Conservation (phyloP, 2,113 vertebrate genomes). For the Setophaga kirtlandii region DNA sequence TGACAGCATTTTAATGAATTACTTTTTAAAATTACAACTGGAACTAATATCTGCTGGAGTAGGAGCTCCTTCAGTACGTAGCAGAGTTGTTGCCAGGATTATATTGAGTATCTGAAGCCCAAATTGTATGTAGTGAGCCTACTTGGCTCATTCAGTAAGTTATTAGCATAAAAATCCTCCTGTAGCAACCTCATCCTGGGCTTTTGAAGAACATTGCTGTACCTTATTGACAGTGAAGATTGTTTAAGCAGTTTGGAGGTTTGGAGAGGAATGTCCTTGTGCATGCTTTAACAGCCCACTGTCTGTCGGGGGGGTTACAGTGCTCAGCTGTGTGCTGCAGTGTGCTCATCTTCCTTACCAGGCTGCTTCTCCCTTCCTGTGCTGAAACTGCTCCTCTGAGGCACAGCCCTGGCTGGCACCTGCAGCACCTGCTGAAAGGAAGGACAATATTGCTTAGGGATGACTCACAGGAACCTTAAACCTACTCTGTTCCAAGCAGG, state of each 20-base stretch:
- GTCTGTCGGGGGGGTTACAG: background rate
- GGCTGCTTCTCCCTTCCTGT: background rate
- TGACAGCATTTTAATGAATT: constrained; percentile 19
- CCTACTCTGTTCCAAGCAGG: background rate
- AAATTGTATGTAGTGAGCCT: background rate
- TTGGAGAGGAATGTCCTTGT: background rate
- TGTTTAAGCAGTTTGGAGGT: background rate
- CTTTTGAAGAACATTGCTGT: constrained; percentile 17
- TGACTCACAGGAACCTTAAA: background rate
- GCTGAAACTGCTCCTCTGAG: background rate
- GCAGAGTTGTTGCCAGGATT: constrained; percentile 31
- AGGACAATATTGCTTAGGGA: background rate
- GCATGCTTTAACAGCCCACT: background rate
- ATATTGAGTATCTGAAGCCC: constrained; percentile 22
- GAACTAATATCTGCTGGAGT: constrained; percentile 18
- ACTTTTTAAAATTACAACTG: constrained; percentile 8
- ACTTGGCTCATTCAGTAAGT: constrained; percentile 1
- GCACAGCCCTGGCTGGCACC: background rate
- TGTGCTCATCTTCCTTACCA: background rate
- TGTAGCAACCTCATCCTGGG: background rate
- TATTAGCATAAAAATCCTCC: background rate
- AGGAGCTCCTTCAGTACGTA: background rate
- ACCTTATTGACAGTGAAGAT: background rate
- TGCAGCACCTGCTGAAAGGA: background rate
- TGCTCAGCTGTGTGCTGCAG: background rate